Evolutionary conservation across 2,888 invertebrate species (phyloP).

Genomic region (Scaptomyza cyrtandrae): DNA sequence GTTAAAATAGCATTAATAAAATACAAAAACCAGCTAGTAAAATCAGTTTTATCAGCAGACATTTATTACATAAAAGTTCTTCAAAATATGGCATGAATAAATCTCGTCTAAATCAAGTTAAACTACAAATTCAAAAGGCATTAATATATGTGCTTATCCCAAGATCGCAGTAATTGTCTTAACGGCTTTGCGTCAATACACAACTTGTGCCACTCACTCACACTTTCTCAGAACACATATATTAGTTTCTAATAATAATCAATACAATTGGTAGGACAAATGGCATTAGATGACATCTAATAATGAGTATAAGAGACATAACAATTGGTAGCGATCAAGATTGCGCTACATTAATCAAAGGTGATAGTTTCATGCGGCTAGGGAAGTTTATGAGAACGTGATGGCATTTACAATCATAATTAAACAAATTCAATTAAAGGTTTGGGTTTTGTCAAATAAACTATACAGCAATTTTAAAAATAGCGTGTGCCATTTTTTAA

Average conservation of each 20-base stretch:
- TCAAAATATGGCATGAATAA: too few species aligned
- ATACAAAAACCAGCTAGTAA: too few species aligned
- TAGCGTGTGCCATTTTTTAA: neutral
- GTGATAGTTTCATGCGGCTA: too few species aligned
- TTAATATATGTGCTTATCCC: conserved; percentile 11
- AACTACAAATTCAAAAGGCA: conserved; percentile 10
- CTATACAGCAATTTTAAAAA: conserved; percentile 24
- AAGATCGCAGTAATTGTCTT: conserved; percentile 22
- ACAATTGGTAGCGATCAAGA: neutral
- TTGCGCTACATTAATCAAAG: too few species aligned
- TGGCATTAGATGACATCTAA: too few species aligned
- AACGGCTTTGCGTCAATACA: conserved; percentile 48
- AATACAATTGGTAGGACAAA: too few species aligned
- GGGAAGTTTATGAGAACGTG: too few species aligned
- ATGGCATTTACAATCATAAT: too few species aligned
- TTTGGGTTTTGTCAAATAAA: conserved; percentile 12
- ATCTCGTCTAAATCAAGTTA: neutral
- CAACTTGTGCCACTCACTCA: conserved; percentile 20
- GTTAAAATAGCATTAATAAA: too few species aligned
- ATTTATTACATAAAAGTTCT: too few species aligned
- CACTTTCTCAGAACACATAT: neutral
- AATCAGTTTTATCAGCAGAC: too few species aligned
- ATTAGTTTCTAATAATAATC: too few species aligned
- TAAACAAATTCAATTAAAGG: conserved; percentile 27
- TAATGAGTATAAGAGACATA: neutral